A percentile compares a stretch with the other conserved stretches of the same genome.
phyloP scores from a whole-genome alignment of 2,113 vertebrate species.

The Haliaeetus leucogaster region DNA sequence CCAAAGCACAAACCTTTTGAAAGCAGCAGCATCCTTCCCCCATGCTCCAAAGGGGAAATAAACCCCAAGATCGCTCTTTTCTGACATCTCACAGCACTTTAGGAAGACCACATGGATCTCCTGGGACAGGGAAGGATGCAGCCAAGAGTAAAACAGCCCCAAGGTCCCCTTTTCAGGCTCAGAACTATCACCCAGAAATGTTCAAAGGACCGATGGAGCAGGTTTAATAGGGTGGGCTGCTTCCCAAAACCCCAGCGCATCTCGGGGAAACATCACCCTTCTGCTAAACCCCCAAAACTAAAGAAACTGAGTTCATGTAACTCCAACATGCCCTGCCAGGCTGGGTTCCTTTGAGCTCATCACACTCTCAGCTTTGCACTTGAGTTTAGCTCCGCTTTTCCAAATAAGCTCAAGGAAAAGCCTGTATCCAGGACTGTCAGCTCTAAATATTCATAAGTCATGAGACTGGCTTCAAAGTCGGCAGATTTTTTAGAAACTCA shows the following conservation, averaged over 20 bases:
- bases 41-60: neutral
- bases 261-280: neutral
- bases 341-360: neutral
- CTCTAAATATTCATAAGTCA: conserved; percentile 26
- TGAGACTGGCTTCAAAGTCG: neutral
- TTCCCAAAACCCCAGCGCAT: neutral
- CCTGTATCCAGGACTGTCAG: neutral
- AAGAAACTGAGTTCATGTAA: accelerated
- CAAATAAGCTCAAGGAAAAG: neutral
- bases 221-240: neutral
- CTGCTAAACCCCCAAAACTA: neutral
- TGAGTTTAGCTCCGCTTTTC: neutral
- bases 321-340: accelerated
- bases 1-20: neutral
- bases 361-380: neutral
- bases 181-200: neutral
- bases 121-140: neutral
- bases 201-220: neutral
- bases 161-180: neutral
- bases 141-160: neutral
- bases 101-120: neutral
- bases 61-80: neutral
- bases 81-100: neutral
- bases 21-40: neutral
- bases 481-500: neutral